A percentile compares a stretch with the other conserved stretches of the same genome.
Evolutionary conservation across 2,113 vertebrate species (phyloP).

Genomic region (Clarias gariepinus): DNA sequence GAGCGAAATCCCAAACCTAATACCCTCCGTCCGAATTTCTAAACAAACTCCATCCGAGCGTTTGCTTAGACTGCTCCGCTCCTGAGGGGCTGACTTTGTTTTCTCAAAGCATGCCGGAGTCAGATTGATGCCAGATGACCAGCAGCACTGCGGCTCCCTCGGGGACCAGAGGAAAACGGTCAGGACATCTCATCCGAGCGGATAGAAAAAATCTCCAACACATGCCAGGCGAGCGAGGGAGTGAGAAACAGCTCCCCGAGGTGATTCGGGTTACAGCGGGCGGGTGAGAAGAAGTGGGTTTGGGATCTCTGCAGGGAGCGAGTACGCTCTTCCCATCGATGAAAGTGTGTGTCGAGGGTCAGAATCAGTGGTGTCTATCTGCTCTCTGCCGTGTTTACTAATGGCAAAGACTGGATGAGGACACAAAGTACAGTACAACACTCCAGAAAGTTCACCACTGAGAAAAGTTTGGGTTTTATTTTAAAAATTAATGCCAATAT

Average conservation of each 20-base stretch:
- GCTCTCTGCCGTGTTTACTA: conserved; percentile 25
- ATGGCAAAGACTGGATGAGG: conserved; percentile 18
- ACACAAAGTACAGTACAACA: neutral
- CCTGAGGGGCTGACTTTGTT: conserved; percentile 37
- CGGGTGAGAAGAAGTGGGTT: conserved; percentile 8
- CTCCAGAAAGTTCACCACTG: neutral
- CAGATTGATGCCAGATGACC: conserved; percentile 49
- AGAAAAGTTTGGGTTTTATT: neutral
- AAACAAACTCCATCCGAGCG: conserved; percentile 39
- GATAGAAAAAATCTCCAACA: neutral
- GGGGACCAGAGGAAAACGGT: conserved; percentile 6
- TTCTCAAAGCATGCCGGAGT: conserved; percentile 29
- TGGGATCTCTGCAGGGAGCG: neutral
- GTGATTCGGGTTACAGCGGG: conserved; percentile 2
- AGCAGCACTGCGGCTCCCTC: conserved; percentile 4
- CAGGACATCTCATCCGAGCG: conserved; percentile 27
- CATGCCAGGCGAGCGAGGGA: conserved; percentile 1
- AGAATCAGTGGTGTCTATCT: conserved; percentile 16
- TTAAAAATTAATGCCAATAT: neutral
- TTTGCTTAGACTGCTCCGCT: conserved; percentile 25
- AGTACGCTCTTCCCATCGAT: neutral
- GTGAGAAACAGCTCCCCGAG: conserved; percentile 35
- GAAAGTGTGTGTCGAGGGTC: neutral
- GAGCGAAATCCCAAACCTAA: conserved; percentile 13
- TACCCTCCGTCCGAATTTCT: conserved; percentile 28